phyloP scores from a whole-genome alignment of 92 coral and sea anemone genomes.

The Paramuricea clavata region DNA sequence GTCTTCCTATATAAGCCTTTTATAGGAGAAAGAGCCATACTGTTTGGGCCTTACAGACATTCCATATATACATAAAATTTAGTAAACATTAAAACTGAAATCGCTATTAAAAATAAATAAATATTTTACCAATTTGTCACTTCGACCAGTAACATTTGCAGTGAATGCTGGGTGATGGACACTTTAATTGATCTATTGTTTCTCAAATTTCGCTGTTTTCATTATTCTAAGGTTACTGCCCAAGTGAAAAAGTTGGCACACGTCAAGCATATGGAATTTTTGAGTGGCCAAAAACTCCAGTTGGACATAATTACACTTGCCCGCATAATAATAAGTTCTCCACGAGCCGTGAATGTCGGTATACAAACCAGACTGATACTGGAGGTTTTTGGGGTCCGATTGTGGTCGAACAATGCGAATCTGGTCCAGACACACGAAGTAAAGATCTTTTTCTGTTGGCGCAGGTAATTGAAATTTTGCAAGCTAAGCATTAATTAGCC shows the following conservation, averaged over 20 bases:
- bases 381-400: conserved; percentile 3
- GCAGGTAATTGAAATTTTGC: background rate
- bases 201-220: too few species aligned
- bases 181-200: too few species aligned
- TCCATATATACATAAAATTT: too few species aligned
- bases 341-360: background rate
- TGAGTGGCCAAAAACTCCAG: background rate
- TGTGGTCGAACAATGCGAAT: background rate
- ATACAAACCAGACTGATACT: background rate
- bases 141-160: too few species aligned
- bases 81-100: too few species aligned
- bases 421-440: background rate
- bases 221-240: background rate
- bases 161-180: too few species aligned
- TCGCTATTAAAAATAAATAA: too few species aligned
- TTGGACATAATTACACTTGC: background rate
- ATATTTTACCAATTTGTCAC: too few species aligned
- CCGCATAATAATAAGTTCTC: background rate
- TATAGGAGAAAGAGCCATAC: too few species aligned
- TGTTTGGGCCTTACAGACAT: too few species aligned
- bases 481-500: too few species aligned
- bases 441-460: background rate
- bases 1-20: too few species aligned
- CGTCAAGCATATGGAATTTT: conserved; percentile 7
- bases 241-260: conserved; percentile 12